These are phyloP conservation scores for Pseudoips prasinana DNA, from an alignment of 2,888 invertebrate genomes.

Conservation along the genomic window DNA sequence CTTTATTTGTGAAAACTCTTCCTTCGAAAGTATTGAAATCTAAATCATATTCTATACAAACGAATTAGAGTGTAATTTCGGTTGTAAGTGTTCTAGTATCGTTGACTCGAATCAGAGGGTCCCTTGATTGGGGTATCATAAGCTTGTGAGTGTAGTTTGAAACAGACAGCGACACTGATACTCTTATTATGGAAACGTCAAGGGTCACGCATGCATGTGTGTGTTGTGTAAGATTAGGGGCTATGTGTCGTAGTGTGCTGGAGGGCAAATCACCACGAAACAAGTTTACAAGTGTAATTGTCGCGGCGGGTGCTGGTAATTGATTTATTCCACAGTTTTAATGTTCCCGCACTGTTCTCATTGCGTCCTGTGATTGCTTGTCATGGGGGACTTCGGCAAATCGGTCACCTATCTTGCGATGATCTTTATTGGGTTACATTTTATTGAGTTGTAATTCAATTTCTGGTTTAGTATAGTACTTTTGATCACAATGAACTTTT, in stretches of 20 bases:
- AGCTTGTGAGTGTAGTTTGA: constrained; percentile 64
- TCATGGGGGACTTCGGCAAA: constrained; percentile 34
- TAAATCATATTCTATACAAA: constrained; percentile 16
- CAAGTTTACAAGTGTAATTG: constrained; percentile 70
- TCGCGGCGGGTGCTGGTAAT: constrained; percentile 67
- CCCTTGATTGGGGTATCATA: constrained; percentile 68
- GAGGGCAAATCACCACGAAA: constrained; percentile 56
- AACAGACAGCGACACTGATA: constrained; percentile 62
- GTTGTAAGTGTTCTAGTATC: constrained; percentile 21
- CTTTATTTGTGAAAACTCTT: constrained; percentile 43
- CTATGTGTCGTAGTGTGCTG: constrained; percentile 35
- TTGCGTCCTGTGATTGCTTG: constrained; percentile 28
- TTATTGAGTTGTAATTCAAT: constrained; percentile 18
- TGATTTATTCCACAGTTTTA: constrained; percentile 60
- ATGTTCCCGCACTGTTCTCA: constrained; percentile 32
- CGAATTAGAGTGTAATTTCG: constrained; percentile 30
- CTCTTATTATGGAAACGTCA: constrained; percentile 57
- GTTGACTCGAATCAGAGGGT: constrained; percentile 58
- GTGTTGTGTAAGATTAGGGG: constrained; percentile 5
- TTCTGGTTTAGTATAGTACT: too few relatives aligned
- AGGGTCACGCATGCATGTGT: constrained; percentile 44
- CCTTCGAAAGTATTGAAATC: constrained; percentile 5
- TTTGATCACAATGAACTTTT: too few relatives aligned
- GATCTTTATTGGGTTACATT: constrained; percentile 22
- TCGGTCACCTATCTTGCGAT: constrained; percentile 21